A percentile compares a stretch with the other conserved stretches of the same genome.
Conservation (phyloP, 2,113 vertebrate genomes). For the Hippocampus mohnikei region DNA sequence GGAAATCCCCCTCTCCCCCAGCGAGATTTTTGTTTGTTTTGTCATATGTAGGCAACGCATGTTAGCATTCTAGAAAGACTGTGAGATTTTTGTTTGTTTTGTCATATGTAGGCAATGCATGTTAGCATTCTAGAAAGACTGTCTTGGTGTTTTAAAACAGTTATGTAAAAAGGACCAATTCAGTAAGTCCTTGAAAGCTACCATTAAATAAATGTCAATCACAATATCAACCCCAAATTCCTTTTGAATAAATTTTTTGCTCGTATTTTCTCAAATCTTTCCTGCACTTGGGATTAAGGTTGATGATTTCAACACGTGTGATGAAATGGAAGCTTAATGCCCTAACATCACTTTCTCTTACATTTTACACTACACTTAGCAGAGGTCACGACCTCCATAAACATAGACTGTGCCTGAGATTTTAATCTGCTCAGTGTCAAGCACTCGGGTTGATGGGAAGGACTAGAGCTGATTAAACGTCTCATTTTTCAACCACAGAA, state of each 20-base stretch:
- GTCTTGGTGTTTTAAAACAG: too few relatives aligned
- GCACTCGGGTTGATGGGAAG: not conserved
- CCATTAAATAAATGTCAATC: not conserved
- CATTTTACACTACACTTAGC: not conserved
- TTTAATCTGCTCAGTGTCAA: slow-evolving; percentile 26
- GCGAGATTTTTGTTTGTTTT: too few relatives aligned
- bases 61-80: too few relatives aligned
- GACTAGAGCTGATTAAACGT: slow-evolving; percentile 29
- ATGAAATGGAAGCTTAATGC: not conserved
- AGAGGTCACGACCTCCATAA: slow-evolving; percentile 4
- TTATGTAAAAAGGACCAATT: too few relatives aligned
- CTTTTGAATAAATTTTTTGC: not conserved
- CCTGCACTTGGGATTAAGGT: not conserved
- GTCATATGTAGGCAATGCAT: too few relatives aligned
- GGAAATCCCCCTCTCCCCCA: too few relatives aligned
- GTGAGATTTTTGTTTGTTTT: too few relatives aligned
- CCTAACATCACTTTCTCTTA: not conserved
- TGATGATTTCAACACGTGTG: not conserved
- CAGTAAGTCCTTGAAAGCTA: not conserved
- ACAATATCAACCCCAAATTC: not conserved
- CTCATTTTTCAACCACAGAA: slow-evolving; percentile 45
- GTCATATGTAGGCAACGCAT: too few relatives aligned
- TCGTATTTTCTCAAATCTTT: not conserved
- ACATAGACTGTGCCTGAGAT: slow-evolving; percentile 3
- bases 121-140: too few relatives aligned